Evolutionary conservation across 2,113 vertebrate species (phyloP), one percentile per base, ranked within the genome.

Genomic region (Charina bottae): DNA sequence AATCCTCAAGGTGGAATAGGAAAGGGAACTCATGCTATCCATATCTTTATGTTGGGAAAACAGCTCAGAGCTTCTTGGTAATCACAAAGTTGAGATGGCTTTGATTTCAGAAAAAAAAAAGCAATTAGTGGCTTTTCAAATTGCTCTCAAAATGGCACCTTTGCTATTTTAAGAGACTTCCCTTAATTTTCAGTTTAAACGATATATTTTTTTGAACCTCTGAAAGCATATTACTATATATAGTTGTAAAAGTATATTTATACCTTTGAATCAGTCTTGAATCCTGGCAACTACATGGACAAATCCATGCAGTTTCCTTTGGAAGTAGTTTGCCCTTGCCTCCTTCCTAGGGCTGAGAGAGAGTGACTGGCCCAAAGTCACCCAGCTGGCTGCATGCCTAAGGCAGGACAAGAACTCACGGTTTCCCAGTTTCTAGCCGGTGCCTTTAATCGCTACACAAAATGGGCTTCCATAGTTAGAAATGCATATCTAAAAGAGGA

Each of bases 171-270:
- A 23, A 62, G 15, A 53, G 26, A 24, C 5, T 49, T 54, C 10
- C 53, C 42, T 86, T 86, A 33, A 55, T 56, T 17, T 90, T 85
- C 58, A 90, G 49, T 90, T 23, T 64, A 87, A 87, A 37, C 37
- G 15, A 26, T 9, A 87, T 87, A 87, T 33, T 9, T 15, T 12
- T 49, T 88, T 88, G 56, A 49, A 23, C 2, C 54, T 87, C 42
- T 72, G 49, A 72, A 37, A 78, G 17, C 33, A 78, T 33, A 78
- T 78, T 78, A 37, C 68, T 78, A 78, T 78, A 78, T 78, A 78
- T 78, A 78, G 19, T 78, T 78, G 72, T 78, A 78, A 78, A 78
- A 42, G 33, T 78, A 42, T 78, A 78, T 78, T 78, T 78, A 78
- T 78, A 42, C 7, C 33, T 78, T 78, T 78, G 72, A 78, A n/a